A percentile compares a stretch with the other conserved stretches of the same genome.
These are phyloP conservation scores for Neotoxoptera formosana DNA, from an alignment of 1,140 invertebrate genomes.

Conservation along the genomic window DNA sequence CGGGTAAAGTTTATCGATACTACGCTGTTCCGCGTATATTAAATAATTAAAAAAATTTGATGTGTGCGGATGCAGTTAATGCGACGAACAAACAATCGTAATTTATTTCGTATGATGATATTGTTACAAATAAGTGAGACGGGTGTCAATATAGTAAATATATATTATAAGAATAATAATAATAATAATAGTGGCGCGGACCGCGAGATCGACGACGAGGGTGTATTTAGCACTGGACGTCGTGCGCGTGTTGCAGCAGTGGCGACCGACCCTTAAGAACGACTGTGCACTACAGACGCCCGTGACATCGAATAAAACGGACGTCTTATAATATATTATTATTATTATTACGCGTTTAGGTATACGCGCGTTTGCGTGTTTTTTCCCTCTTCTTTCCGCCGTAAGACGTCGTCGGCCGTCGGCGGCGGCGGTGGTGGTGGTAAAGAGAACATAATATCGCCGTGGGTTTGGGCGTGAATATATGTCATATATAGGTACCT, in stretches of 20 bases:
- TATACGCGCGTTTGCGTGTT: neutral
- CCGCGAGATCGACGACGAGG: neutral
- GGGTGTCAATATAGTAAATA: no score
- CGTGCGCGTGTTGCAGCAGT: neutral
- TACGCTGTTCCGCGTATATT: no score
- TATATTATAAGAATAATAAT: no score
- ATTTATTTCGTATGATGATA: neutral
- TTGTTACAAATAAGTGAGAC: neutral
- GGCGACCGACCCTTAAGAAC: conserved; percentile 7
- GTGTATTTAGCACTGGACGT: neutral
- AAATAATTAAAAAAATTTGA: no score
- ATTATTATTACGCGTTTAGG: neutral
- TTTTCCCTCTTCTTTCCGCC: neutral
- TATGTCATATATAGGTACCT: neutral
- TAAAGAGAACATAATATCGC: conserved; percentile 10
- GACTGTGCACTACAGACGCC: neutral
- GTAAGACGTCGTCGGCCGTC: neutral
- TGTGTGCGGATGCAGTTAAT: no score
- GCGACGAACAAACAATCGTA: neutral
- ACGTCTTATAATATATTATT: conserved; percentile 1
- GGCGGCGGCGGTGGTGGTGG: neutral
- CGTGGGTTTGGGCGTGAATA: neutral
- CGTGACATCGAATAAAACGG: conserved; percentile 38
- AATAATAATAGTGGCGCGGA: neutral
- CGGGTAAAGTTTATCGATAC: no score